These are phyloP conservation scores for Actinemys pallida DNA, from an alignment of 2,113 vertebrate genomes.

Conservation along the genomic window DNA sequence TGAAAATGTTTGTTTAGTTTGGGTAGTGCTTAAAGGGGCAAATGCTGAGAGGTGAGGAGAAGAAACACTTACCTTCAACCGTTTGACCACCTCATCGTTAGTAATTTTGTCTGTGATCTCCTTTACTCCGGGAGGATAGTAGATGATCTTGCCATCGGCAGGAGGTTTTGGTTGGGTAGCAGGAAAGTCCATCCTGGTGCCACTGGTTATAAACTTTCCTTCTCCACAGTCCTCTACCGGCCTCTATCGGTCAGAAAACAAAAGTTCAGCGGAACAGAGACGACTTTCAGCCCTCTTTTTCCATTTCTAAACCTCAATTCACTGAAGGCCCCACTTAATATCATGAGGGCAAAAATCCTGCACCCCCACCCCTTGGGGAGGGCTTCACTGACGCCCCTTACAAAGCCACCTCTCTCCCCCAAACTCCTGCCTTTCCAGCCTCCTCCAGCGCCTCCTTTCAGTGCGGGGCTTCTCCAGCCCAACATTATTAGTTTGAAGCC, in stretches of 20 bases:
- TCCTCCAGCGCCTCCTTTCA: slow-evolving; percentile 31
- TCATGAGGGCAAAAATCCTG: not conserved
- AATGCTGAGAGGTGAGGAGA: not conserved
- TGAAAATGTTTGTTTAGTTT: not conserved
- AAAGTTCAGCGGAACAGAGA: slow-evolving; percentile 90
- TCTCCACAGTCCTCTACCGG: slow-evolving; percentile 96
- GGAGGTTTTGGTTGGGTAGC: slow-evolving; percentile 89
- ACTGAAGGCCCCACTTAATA: slow-evolving; percentile 52
- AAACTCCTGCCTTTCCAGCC: not conserved
- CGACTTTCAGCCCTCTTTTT: slow-evolving; percentile 85
- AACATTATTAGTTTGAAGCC: slow-evolving; percentile 57
- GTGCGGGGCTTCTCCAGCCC: slow-evolving; percentile 40
- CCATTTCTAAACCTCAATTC: slow-evolving; percentile 79
- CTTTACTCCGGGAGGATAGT: slow-evolving; percentile 97
- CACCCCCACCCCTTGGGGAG: not conserved
- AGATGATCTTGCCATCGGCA: slow-evolving; percentile 91
- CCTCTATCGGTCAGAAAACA: slow-evolving; percentile 99
- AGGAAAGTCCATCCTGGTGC: slow-evolving; percentile 94
- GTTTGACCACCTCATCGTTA: slow-evolving; percentile 98
- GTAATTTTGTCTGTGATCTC: slow-evolving; percentile 99
- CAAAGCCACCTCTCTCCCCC: not conserved
- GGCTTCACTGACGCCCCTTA: not conserved
- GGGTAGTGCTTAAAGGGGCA: not conserved
- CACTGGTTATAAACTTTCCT: slow-evolving; percentile 80
- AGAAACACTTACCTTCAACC: slow-evolving; percentile 90